Percentiles rank a stretch among this genome's conserved stretches.
Evolutionary conservation across 2,113 vertebrate species (phyloP).

Genomic region (Phrynosoma platyrhinos): DNA sequence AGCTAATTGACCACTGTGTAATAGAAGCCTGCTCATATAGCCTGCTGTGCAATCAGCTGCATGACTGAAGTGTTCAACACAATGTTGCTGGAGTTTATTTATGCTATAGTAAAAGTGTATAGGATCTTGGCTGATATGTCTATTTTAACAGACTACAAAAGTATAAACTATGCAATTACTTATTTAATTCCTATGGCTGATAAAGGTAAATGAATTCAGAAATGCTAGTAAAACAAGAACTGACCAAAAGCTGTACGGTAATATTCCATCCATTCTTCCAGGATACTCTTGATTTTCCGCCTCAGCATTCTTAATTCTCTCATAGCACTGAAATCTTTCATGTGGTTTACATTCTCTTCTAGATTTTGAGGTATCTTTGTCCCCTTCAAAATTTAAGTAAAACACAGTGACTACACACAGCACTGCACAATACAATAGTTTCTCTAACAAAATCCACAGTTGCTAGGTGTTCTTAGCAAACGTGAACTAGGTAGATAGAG

Average conservation of each 20-base stretch:
- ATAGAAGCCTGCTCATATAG: too few species aligned
- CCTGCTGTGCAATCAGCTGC: too few species aligned
- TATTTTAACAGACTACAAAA: too few species aligned
- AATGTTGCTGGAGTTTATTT: too few species aligned
- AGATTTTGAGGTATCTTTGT: constrained; percentile 52
- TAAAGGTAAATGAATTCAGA: not conserved
- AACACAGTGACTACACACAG: not conserved
- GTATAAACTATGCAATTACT: not conserved
- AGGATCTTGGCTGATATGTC: too few species aligned
- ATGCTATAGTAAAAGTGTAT: too few species aligned
- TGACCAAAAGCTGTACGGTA: constrained; percentile 76
- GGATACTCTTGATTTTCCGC: constrained; percentile 65
- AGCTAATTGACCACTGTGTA: too few species aligned
- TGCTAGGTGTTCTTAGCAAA: not conserved
- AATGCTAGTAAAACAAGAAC: constrained; percentile 28
- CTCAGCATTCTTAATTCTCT: constrained; percentile 72
- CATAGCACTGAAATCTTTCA: constrained; percentile 58
- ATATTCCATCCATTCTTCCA: constrained; percentile 77
- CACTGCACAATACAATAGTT: not conserved
- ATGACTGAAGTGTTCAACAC: too few species aligned
- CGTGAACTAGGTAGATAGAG: not conserved
- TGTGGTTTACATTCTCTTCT: constrained; percentile 45
- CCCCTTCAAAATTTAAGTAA: constrained; percentile 53
- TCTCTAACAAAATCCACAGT: not conserved
- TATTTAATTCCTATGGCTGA: not conserved